Conservation (phyloP, 2,888 invertebrate genomes). For the Criorhina ranunculi region DNA sequence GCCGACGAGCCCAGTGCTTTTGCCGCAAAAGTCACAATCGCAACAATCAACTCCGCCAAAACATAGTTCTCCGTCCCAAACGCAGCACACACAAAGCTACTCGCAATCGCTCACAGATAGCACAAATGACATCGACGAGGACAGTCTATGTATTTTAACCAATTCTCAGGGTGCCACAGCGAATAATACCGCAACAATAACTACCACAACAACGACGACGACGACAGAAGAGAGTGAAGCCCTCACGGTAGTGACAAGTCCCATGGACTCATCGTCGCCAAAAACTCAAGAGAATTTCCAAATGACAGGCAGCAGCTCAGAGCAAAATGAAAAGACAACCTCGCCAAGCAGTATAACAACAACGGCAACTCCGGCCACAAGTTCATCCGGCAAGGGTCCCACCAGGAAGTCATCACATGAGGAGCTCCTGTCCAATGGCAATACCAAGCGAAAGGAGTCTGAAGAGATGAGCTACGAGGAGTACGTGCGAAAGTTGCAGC, state of each 20-base stretch:
- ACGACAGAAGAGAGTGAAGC: slow-evolving; percentile 88
- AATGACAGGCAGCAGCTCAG: slow-evolving; percentile 68
- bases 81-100: slow-evolving; percentile 62
- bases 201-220: slow-evolving; percentile 83
- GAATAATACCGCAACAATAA: slow-evolving; percentile 69
- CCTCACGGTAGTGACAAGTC: slow-evolving; percentile 86
- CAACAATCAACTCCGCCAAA: slow-evolving; percentile 55
- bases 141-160: slow-evolving; percentile 86
- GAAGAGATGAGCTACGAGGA: slow-evolving; percentile 86
- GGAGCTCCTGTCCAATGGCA: slow-evolving; percentile 71
- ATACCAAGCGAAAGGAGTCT: slow-evolving; percentile 80
- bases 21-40: slow-evolving; percentile 59
- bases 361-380: slow-evolving; percentile 80
- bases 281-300: slow-evolving; percentile 79
- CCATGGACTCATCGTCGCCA: slow-evolving; percentile 83
- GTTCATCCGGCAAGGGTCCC: slow-evolving; percentile 78
- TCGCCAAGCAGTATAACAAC: slow-evolving; percentile 83
- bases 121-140: slow-evolving; percentile 86
- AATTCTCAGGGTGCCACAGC: slow-evolving; percentile 80
- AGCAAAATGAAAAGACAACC: slow-evolving; percentile 78
- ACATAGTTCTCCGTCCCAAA: slow-evolving; percentile 70
- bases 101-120: slow-evolving; percentile 76
- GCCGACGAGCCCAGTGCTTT: slow-evolving; percentile 46
- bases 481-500: slow-evolving; percentile 88
- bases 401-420: slow-evolving; percentile 78